Percentiles rank a stretch among this genome's conserved stretches.
Evolutionary conservation across 1,140 invertebrate genomes (phyloP).

Genomic region (Armadillidium nasatum): DNA sequence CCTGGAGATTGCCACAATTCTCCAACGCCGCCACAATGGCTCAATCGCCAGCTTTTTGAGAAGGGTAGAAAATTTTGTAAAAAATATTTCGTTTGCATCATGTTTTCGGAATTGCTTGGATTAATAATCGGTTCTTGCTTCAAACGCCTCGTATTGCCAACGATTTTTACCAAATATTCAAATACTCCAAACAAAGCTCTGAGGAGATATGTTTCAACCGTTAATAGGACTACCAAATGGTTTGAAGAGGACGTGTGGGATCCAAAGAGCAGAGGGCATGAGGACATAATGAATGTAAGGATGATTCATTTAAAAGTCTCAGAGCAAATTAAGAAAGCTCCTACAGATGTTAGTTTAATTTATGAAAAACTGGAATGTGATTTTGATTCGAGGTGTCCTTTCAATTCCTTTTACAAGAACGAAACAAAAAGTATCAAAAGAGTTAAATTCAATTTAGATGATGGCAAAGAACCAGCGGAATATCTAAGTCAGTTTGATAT

Average conservation of each 20-base stretch:
- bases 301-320: slow-evolving; percentile 51
- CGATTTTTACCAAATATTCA: slow-evolving; percentile 53
- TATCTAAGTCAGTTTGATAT: slow-evolving; percentile 69
- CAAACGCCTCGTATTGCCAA: slow-evolving; percentile 48
- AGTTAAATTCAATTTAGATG: background rate
- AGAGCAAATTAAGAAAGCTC: slow-evolving; percentile 50
- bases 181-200: slow-evolving; percentile 59
- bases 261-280: slow-evolving; percentile 49
- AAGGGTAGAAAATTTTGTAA: slow-evolving; percentile 30
- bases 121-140: slow-evolving; percentile 45
- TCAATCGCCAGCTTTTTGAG: slow-evolving; percentile 28
- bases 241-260: slow-evolving; percentile 61
- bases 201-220: slow-evolving; percentile 67
- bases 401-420: slow-evolving; percentile 4
- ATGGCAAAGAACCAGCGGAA: slow-evolving; percentile 32
- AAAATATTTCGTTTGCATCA: slow-evolving; percentile 31
- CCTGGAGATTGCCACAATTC: slow-evolving; percentile 34
- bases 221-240: slow-evolving; percentile 68
- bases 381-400: slow-evolving; percentile 14
- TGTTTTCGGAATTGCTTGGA: slow-evolving; percentile 31
- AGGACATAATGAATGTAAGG: slow-evolving; percentile 52
- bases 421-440: slow-evolving; percentile 7
- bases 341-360: slow-evolving; percentile 52
- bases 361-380: slow-evolving; percentile 49
- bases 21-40: slow-evolving; percentile 26